A percentile compares a stretch with the other conserved stretches of the same genome.
phyloP scores from a whole-genome alignment of 2,888 invertebrate species.

The Metacarcinus magister region DNA sequence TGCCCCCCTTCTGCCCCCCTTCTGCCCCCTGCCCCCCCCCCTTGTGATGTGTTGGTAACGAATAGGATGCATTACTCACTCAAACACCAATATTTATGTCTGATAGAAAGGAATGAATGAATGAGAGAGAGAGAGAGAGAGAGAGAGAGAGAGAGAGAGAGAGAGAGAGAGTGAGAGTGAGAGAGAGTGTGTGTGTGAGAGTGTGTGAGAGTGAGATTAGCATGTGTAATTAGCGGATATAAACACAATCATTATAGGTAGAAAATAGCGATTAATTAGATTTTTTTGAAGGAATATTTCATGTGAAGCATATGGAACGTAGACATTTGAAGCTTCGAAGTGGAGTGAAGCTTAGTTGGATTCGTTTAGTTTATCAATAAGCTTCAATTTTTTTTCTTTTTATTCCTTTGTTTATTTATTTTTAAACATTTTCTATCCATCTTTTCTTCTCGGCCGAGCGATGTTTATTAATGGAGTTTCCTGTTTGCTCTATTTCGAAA shows the following conservation, averaged over 20 bases:
- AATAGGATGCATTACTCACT: background rate
- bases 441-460: background rate
- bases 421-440: too few relatives aligned
- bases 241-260: too few relatives aligned
- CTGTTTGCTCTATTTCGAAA: background rate
- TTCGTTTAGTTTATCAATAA: background rate
- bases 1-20: background rate
- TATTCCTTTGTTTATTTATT: background rate
- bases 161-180: background rate
- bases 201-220: background rate
- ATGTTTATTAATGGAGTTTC: background rate
- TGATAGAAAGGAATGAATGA: background rate
- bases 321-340: background rate
- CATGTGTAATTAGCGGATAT: background rate
- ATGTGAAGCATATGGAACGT: too few relatives aligned
- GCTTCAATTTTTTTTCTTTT: too few relatives aligned
- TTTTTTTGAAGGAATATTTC: too few relatives aligned
- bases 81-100: background rate
- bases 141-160: background rate
- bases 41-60: background rate
- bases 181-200: constrained; percentile 17
- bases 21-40: too few relatives aligned
- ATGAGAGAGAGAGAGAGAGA: background rate
- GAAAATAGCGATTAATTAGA: too few relatives aligned
- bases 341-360: background rate